Conservation (phyloP, 1,140 invertebrate genomes). For the Triops cancriformis region DNA sequence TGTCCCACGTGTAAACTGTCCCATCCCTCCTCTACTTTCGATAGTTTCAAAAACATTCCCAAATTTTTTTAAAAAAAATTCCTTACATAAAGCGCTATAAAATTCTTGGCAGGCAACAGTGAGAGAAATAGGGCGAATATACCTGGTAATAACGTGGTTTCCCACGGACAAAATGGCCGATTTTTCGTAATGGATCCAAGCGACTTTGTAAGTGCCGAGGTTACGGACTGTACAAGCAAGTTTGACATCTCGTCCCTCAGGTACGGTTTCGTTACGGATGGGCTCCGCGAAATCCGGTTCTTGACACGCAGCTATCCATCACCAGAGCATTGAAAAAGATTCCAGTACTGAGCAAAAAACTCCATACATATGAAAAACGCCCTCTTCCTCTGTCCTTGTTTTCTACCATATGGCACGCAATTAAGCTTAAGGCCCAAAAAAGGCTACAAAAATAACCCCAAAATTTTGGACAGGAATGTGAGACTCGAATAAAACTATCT, state of each 20-base stretch:
- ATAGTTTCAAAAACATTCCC: too few relatives aligned
- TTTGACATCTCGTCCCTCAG: slow-evolving; percentile 74
- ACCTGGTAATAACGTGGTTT: slow-evolving; percentile 73
- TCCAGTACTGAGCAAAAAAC: neutral
- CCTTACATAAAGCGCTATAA: too few relatives aligned
- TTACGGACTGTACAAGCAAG: slow-evolving; percentile 83
- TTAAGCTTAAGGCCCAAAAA: neutral
- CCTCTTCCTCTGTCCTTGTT: neutral
- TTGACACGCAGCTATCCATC: slow-evolving; percentile 26
- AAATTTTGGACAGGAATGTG: too few relatives aligned
- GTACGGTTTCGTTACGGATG: slow-evolving; percentile 56
- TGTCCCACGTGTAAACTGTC: too few relatives aligned
- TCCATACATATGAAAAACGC: neutral
- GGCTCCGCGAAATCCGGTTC: slow-evolving; percentile 55
- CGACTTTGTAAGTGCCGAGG: slow-evolving; percentile 54
- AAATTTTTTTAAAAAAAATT: neutral
- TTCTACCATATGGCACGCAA: neutral
- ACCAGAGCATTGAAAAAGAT: neutral
- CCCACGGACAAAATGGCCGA: slow-evolving; percentile 86
- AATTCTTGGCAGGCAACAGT: too few relatives aligned
- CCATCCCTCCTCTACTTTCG: too few relatives aligned
- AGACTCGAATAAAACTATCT: too few relatives aligned
- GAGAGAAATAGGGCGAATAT: neutral
- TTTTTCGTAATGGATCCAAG: slow-evolving; percentile 91
- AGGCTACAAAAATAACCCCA: neutral